phyloP scores from a whole-genome alignment of 2,113 vertebrate genomes.

The Patagioenas fasciata region DNA sequence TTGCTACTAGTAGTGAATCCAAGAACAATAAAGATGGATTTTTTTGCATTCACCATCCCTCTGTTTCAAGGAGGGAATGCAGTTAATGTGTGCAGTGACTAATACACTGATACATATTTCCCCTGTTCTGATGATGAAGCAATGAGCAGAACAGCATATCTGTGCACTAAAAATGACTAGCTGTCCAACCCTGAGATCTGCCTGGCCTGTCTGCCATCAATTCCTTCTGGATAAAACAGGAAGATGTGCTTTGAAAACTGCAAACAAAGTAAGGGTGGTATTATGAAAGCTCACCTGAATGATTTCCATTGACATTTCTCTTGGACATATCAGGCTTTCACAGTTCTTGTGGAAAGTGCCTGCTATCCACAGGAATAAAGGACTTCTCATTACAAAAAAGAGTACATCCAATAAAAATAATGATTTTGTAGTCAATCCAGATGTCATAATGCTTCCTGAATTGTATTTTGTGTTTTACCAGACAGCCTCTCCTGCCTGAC shows the following conservation, averaged over 20 bases:
- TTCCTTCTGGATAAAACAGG: background rate
- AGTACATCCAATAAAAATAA: background rate
- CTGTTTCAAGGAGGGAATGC: background rate
- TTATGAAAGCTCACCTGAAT: background rate
- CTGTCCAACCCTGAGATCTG: background rate
- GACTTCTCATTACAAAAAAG: background rate
- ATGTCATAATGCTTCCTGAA: background rate
- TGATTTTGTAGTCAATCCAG: background rate
- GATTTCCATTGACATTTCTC: background rate
- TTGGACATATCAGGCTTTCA: background rate
- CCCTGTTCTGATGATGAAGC: background rate
- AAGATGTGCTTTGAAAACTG: background rate
- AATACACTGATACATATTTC: background rate
- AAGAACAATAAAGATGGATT: background rate
- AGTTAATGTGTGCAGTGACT: background rate
- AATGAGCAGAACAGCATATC: background rate
- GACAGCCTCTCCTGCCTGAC: background rate
- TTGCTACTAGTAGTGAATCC: background rate
- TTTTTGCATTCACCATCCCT: background rate
- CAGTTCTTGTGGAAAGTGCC: background rate
- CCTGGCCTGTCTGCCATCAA: background rate
- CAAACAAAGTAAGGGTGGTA: background rate
- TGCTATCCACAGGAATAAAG: background rate
- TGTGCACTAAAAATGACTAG: background rate
- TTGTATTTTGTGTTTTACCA: background rate